Evolutionary conservation across 2,888 invertebrate genomes (phyloP).

Genomic region (Aspidapion aeneum): DNA sequence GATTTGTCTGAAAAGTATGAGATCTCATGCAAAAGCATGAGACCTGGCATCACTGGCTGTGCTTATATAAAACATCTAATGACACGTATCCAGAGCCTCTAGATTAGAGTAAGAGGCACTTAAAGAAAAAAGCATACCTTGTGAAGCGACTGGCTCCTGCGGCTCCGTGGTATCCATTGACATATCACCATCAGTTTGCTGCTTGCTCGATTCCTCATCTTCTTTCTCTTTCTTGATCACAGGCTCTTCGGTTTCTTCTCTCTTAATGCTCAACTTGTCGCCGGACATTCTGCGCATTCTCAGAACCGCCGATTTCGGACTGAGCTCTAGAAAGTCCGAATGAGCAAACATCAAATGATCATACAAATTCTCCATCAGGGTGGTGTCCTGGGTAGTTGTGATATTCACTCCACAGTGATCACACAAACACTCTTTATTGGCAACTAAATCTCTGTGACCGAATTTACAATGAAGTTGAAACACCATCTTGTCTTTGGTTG

Average conservation of each 20-base stretch:
- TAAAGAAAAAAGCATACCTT: too few species aligned
- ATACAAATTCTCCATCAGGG: constrained; percentile 31
- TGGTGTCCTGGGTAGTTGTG: constrained; percentile 19
- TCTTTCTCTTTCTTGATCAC: constrained; percentile 27
- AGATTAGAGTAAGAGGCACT: too few species aligned
- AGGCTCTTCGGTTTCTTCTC: constrained; percentile 23
- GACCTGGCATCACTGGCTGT: too few species aligned
- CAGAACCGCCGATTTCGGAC: constrained; percentile 24
- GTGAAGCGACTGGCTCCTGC: neutral
- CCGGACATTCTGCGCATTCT: constrained; percentile 49
- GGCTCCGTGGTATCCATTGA: neutral
- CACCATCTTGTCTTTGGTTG: constrained; percentile 33
- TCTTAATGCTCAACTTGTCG: constrained; percentile 45
- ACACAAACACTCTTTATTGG: constrained; percentile 25
- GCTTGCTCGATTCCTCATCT: constrained; percentile 10
- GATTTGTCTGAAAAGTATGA: too few species aligned
- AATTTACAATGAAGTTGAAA: constrained; percentile 41
- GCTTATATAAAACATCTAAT: too few species aligned
- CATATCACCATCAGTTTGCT: neutral
- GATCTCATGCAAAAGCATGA: too few species aligned
- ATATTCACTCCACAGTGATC: constrained; percentile 28
- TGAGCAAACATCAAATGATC: constrained; percentile 31
- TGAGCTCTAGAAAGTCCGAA: constrained; percentile 19
- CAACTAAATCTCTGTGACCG: constrained; percentile 31
- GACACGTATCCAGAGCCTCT: too few species aligned